Conservation (phyloP, 92 coral and sea anemone species). For the Parazoanthus darwini region DNA sequence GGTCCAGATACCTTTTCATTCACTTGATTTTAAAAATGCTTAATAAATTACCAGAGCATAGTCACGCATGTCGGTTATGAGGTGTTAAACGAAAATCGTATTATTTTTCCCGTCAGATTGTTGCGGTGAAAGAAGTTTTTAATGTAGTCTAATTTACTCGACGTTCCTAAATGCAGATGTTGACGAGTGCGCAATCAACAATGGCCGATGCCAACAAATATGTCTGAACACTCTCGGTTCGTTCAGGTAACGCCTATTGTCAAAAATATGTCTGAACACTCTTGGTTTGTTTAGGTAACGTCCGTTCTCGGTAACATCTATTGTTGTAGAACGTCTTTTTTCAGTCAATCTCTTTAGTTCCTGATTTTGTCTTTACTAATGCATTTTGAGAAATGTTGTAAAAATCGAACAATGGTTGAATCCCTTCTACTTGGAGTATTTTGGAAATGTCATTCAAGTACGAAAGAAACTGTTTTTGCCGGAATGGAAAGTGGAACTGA, state of each 20-base stretch:
- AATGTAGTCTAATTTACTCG: not conserved
- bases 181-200: conserved; percentile 46
- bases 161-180: conserved; percentile 34
- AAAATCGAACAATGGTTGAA: not conserved
- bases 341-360: not conserved
- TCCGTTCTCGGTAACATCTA: not conserved
- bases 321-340: not conserved
- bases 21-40: not conserved
- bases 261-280: conserved; percentile 44
- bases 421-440: no score
- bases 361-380: not conserved
- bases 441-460: no score
- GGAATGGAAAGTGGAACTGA: no score
- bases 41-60: not conserved
- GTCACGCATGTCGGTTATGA: not conserved
- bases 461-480: no score
- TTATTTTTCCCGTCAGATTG: not conserved
- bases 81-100: not conserved
- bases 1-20: not conserved
- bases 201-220: conserved; percentile 52
- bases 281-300: conserved; percentile 39
- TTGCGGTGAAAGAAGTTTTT: not conserved
- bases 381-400: not conserved
- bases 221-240: conserved; percentile 53
- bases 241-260: not conserved